Evolutionary conservation across 2,113 vertebrate genomes (phyloP).

Genomic region (Oryzias javanicus): DNA sequence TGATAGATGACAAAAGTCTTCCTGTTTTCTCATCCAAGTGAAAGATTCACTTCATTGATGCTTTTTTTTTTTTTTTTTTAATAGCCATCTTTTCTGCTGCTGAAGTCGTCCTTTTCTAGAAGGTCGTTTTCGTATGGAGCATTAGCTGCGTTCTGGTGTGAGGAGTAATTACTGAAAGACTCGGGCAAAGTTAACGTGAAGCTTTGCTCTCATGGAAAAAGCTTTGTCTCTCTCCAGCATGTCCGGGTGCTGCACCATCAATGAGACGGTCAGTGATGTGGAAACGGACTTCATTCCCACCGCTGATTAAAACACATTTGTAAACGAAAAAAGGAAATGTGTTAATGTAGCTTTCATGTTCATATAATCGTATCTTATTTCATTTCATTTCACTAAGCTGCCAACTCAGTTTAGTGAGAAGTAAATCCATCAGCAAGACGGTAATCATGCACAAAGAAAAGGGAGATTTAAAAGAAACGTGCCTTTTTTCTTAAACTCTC

Average conservation of each 20-base stretch:
- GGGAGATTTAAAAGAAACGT: slow-evolving; percentile 1
- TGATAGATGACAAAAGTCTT: no score
- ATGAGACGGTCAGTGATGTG: slow-evolving; percentile 2
- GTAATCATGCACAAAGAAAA: slow-evolving; percentile 4
- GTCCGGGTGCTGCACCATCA: not conserved
- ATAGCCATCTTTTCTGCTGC: no score
- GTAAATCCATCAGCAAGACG: not conserved
- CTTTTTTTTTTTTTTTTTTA: no score
- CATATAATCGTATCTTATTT: not conserved
- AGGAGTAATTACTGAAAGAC: no score
- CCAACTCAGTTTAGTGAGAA: not conserved
- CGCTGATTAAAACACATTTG: no score
- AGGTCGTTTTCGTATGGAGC: no score
- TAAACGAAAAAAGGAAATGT: slow-evolving; percentile 6
- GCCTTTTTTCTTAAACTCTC: not conserved
- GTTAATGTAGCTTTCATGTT: not conserved
- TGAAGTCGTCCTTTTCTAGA: no score
- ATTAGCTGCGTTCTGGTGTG: no score
- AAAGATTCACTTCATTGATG: no score
- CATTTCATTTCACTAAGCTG: not conserved
- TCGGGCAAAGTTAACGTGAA: no score
- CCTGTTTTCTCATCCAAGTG: no score
- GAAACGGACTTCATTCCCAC: slow-evolving; percentile 12
- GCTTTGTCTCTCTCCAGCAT: not conserved
- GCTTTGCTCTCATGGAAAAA: no score